These are phyloP conservation scores for Podabrus alpinus DNA, from an alignment of 2,888 invertebrate species.

Conservation along the genomic window DNA sequence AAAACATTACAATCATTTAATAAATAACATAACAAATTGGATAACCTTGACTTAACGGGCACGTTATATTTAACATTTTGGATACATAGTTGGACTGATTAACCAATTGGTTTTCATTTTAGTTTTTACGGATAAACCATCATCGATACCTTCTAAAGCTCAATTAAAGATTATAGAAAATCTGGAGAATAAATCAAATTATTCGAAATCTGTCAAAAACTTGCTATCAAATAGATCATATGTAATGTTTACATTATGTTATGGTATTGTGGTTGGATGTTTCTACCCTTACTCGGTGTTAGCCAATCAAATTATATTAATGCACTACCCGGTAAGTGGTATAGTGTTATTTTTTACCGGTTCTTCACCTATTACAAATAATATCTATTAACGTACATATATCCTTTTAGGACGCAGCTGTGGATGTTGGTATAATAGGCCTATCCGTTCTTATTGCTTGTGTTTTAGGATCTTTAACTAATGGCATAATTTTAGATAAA, in stretches of 20 bases:
- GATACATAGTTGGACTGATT: too few species aligned
- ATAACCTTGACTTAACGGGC: too few species aligned
- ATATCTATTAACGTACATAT: too few species aligned
- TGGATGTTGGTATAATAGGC: neutral
- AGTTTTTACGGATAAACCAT: constrained; percentile 1
- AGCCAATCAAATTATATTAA: constrained; percentile 84
- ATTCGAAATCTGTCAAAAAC: constrained; percentile 72
- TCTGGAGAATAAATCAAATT: constrained; percentile 62
- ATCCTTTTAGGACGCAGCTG: neutral
- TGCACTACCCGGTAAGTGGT: constrained; percentile 78
- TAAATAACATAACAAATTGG: too few species aligned
- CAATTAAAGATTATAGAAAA: constrained; percentile 62
- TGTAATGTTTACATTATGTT: constrained; percentile 79
- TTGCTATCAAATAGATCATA: constrained; percentile 81
- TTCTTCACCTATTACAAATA: too few species aligned
- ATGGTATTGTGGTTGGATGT: constrained; percentile 93
- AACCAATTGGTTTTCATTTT: neutral
- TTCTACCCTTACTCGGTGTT: constrained; percentile 97
- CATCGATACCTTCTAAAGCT: constrained; percentile 76
- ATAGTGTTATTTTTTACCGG: too few species aligned
- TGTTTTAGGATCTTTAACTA: neutral
- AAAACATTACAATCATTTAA: too few species aligned
- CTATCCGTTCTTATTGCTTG: neutral
- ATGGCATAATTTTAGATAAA: neutral
- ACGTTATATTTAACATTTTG: too few species aligned